Evolutionary conservation across 2,797 vertebrate genomes (phyloP), one percentile per base, ranked within the genome.

Genomic region (Anguilla marmorata): DNA sequence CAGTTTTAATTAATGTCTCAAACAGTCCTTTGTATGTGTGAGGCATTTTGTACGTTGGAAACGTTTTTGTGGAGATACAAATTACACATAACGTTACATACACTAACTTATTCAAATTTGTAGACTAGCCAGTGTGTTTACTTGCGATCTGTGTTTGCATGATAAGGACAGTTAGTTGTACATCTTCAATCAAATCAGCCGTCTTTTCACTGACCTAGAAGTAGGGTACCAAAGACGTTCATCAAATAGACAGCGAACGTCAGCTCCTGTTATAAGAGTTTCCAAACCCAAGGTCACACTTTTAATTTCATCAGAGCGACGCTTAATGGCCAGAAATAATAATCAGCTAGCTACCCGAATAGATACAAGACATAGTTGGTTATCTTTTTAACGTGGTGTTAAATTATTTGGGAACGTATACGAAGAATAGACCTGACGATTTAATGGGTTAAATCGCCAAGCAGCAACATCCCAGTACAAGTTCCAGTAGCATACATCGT

Each of bases 201-300:
- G 0, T 74, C 1, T 74, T 72, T 74, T 12, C 21, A n/a, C 24
- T 4, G 21, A n/a, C 60, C 21, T 24, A n/a, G 24, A 4, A 74
- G 69, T 74, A 74, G 27, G 21, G 16, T 24, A 9, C 0, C 24
- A 69, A 7, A 69, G 24, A n/a, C 27, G 24, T 66, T 9, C 21
- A n/a, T n/a, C 63, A 66, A 27, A 69, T 27, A 27, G 69, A 3
- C 33, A 74, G 30, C 69, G 4, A 37, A 12, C 11, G 69, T 33
- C 14, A 33, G 27, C 30, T 33, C 11, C 69, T 33, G 69, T 74
- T 69, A 27, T 5, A 30, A 60, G 21, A 4, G 63, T 27, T 69
- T 69, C 63, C 63, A 69, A n/a, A 6, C 14, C 33, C 74, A 79
- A 79, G 74, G 74, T 79, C 74, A 79, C 74, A 45, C 14, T 79